Evolutionary conservation across 2,113 vertebrate genomes (phyloP), one percentile per base, ranked within the genome.

Genomic region (Corydoras maculifer): DNA sequence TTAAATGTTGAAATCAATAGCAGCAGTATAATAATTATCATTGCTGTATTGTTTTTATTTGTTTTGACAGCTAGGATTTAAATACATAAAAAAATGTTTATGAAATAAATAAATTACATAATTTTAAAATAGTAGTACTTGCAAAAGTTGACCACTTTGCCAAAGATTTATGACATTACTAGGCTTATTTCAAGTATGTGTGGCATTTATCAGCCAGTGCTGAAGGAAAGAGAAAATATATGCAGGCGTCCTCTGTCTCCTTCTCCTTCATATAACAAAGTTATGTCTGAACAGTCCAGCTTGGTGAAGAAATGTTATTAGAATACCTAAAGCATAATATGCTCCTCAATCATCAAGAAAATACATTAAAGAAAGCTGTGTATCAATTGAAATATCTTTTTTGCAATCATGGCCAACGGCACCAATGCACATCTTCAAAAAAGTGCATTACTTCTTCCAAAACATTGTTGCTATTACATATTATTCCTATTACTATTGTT

Each of bases 171-270:
- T 68, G 49, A 74, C 13, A 49, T 68, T 51, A 74, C n/a, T 13
- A 32, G 13, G 66, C 64, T 13, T 25, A 54, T 73, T 66, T 73
- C 11, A 48, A 12, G 49, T 66, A 57, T 62, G 65, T 43, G 31
- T 62, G 65, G 59, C 58, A 61, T 62, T 74, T 68, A 74, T 68
- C 31, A 74, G 15, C 30, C 58, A 57, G 64, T 62, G 2, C 13
- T 74, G 59, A 68, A 68, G 58, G 51, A 31, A 58, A 43, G 9
- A n/a, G 58, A 66, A n/a, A 57, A 50, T 32, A 13, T 9, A 65
- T 70, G 31, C 55, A 66, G 68, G 68, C 49, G 68, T 31, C 74
- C 63, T 70, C 74, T 70, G 68, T 75, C 62, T 70, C 43, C 58
- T 57, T 35, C 25, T 62, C 9, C 18, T 15, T 43, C 30, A 9